Evolutionary conservation across 2,888 invertebrate genomes (phyloP), one percentile per base, ranked within the genome.

Genomic region (Hermaeophaga mercurialis): DNA sequence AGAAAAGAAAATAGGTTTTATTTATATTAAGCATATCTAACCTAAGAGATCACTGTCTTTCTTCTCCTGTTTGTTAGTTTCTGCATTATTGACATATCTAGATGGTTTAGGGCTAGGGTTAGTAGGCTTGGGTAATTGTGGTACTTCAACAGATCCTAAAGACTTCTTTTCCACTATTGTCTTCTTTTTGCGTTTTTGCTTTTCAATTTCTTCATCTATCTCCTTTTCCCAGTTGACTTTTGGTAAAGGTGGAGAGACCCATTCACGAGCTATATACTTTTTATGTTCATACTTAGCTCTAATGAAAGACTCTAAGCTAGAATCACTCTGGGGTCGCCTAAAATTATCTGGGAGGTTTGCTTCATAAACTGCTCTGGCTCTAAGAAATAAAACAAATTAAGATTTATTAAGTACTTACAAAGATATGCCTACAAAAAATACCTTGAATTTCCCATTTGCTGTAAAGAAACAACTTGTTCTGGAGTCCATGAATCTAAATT

Each of bases 401-500:
- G 44, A 19, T 17, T 22, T 12, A 12, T 19, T n/a, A 43, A 15
- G 5, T 14, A 36, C 3, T n/a, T 14, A 31, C 6, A 22, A 22
- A 22, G 6, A 22, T 22, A 22, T 22, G 22, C n/a, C n/a, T n/a
- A n/a, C n/a, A n/a, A 28, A 7, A n/a, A 34, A 44, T 53, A 63
- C 63, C 63, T 60, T 0, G 95, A 96, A 77, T 99, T 99, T 7
- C 99, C 99, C 94, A 99, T 97, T 78, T 96, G 95, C 78, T 97
- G 95, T 68, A 99, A 83, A 61, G 87, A 86, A 52, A 86, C 84
- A 75, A 78, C 77, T 86, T 99, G 99, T 75, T 98, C 97, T 0
- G 96, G 93, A 6, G 96, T 96, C 99, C 99, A 99, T 33, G 95
- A 85, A 79, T 99, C 99, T 60, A 99, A 82, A 78, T 97, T 98